These are phyloP conservation scores for Psittacara wagleri DNA, from an alignment of 2,113 vertebrate genomes.

Conservation along the genomic window DNA sequence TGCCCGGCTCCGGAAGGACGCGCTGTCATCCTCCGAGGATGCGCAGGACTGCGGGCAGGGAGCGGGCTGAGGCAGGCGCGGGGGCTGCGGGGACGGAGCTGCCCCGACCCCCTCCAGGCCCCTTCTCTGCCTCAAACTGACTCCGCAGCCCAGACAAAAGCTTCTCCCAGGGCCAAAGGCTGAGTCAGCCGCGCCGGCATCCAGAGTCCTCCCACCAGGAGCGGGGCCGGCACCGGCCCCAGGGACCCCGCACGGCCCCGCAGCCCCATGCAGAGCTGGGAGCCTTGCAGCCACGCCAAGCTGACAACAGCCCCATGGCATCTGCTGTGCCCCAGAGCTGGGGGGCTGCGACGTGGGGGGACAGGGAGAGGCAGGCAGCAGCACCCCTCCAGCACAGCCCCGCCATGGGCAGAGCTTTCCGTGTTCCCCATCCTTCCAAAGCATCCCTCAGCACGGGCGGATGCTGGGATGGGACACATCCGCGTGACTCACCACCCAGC, in stretches of 20 bases:
- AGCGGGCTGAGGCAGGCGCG: background rate
- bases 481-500: fast-evolving
- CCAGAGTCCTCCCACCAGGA: constrained; percentile 58
- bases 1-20: constrained; percentile 77
- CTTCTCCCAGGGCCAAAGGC: constrained; percentile 55
- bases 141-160: constrained; percentile 52
- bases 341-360: background rate
- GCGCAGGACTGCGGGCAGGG: constrained; percentile 73
- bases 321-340: background rate
- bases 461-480: background rate
- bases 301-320: background rate
- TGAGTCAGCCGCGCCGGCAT: constrained; percentile 53
- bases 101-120: background rate
- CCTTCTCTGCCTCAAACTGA: background rate
- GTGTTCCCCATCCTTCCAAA: background rate
- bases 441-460: background rate
- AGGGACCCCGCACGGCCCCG: background rate
- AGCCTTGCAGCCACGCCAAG: fast-evolving
- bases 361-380: background rate
- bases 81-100: background rate
- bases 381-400: background rate
- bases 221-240: constrained; percentile 25
- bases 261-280: background rate
- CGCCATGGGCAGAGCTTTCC: fast-evolving
- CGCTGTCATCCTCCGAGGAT: constrained; percentile 74